Evolutionary conservation across 2,888 invertebrate genomes (phyloP), one percentile per base, ranked within the genome.

Genomic region (Drosophila quasianomalipes): DNA sequence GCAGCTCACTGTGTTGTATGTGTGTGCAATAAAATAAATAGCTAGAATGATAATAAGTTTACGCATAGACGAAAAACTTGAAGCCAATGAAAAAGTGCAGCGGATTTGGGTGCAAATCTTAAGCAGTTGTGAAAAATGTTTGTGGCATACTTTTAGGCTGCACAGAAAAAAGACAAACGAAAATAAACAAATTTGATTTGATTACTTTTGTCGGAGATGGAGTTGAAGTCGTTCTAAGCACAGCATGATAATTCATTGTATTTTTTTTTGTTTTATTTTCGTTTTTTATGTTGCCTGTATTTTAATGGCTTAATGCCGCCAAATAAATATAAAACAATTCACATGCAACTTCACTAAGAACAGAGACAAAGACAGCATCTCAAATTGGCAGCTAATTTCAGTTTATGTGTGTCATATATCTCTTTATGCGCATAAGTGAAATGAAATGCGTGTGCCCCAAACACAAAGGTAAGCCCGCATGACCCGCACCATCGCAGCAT

Each of bases 1-100:
- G 72, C 69, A 76, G 67, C 68, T 35, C 14, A 35, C 16, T 19
- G 22, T 68, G 51, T 62, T 72, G 69, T 71, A 71, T 63, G 74
- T 62, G 52, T 61, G 70, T 57, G 80, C 80, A 75, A 82, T 86
- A 84, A 89, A 86, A 86, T 89, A 86, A 89, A 86, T 86, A 82
- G 89, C 84, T 79, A 79, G 79, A 81, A 86, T 73, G 85, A 88
- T 85, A 85, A 85, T 85, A 85, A 85, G 85, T 85, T 85, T 85
- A 82, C 83, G 85, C 88, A 74, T 79, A 85, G 85, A 88, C 82
- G 74, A 84, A 84, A 85, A 85, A 85, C 83, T 85, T 83, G 74
- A 85, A 85, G 85, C 88, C 79, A 79, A 85, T 88, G 85, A 88
- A 85, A 85, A 85, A 85, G 82, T 85, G 85, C 85, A 85, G 83